Base-by-base conservation (phyloP, 2,113 vertebrate genomes). In the Arothron firmamentum region DNA sequence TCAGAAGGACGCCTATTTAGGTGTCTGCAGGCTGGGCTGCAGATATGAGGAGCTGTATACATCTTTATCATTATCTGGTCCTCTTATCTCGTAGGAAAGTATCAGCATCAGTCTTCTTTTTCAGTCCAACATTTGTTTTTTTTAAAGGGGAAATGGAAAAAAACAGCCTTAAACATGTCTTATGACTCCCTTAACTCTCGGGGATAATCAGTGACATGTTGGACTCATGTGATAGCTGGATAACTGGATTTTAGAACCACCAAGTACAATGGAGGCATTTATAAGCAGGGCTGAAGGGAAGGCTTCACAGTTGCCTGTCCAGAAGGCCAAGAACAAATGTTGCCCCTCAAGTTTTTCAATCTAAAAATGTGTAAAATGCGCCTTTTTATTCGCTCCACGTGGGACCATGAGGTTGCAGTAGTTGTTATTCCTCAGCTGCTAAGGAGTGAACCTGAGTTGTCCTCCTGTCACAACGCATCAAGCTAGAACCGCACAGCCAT, bases 121-220 rank as follows among this genome's bases (percentile, higher is more conserved):
- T 17, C 3, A 45, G 43, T 4, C 43, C 43, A 45, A 13, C 45
- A 6, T 47, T 47, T 45, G 6, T 47, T n/a, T n/a, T 47, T n/a
- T 47, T 16, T 47, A 16, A 6, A 17, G 45, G 45, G 8, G n/a
- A n/a, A 47, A 4, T 5, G 9, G 52, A 77, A 42, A 67, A 67
- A 83, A 76, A 72, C 65, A 73, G 41, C 79, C 67, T 81, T 79
- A 84, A 88, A 81, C 74, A 59, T 42, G 86, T 92, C 90, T 88
- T 68, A 84, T 92, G 90, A 92, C 91, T 88, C 59, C 54, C 62
- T 79, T 46, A 56, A 76, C 74, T 86, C 84, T 84, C 25, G 59
- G 62, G 82, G 79, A 82, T 90, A 91, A 91, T 90, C 80, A 87
- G 82, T 63, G 84, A 87, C 90, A 89, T 87, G 87, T 89, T 76